A percentile compares a stretch with the other conserved stretches of the same genome.
Evolutionary conservation across 1,140 invertebrate species (phyloP).

Genomic region (Macrobrachium rosenbergii): DNA sequence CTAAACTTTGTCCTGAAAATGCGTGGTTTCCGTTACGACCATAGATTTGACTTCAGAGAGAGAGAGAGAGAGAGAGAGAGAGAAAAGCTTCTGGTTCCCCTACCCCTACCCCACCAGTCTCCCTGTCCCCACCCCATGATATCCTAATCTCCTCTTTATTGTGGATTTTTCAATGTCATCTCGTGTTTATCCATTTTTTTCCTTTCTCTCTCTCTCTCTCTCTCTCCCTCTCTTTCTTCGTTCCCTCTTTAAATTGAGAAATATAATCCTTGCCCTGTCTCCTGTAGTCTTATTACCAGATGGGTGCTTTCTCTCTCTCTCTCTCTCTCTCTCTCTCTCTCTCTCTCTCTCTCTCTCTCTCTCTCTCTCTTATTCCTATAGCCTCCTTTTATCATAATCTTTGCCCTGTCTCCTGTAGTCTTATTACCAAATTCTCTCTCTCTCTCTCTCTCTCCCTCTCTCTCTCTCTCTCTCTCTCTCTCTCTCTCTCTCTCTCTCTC

Average conservation of each 20-base stretch:
- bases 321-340: conserved; percentile 17
- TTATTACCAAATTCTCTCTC: background rate
- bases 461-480: conserved; percentile 29
- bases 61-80: too few relatives aligned
- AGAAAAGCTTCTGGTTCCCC: too few relatives aligned
- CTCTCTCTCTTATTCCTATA: too few relatives aligned
- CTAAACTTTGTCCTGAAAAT: too few relatives aligned
- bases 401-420: background rate
- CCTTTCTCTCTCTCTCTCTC: background rate
- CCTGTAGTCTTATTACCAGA: background rate
- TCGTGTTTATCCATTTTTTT: background rate
- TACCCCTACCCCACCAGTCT: too few relatives aligned
- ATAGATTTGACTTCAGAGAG: too few relatives aligned
- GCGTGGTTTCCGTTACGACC: too few relatives aligned
- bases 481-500: conserved; percentile 20
- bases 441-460: conserved; percentile 14
- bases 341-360: conserved; percentile 28
- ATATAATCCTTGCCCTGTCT: background rate
- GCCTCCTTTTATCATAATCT: too few relatives aligned
- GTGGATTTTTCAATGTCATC: too few relatives aligned
- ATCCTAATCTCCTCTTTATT: too few relatives aligned
- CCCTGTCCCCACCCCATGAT: too few relatives aligned
- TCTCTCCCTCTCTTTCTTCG: background rate
- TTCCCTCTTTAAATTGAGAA: background rate
- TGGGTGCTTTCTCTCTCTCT: conserved; percentile 18